phyloP scores from a whole-genome alignment of 2,113 vertebrate species.

The Scomber japonicus region DNA sequence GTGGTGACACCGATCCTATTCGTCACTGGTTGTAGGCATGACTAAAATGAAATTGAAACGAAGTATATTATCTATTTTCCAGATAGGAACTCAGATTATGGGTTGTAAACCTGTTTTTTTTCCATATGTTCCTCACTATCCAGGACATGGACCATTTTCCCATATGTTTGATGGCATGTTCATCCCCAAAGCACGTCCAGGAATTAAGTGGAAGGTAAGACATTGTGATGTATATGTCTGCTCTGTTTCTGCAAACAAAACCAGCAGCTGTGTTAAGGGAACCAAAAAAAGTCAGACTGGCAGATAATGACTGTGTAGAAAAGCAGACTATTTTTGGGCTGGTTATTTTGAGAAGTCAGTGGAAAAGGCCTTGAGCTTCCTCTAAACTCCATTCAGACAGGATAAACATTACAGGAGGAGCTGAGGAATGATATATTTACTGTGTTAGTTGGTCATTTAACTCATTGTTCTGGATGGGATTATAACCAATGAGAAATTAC shows the following conservation, averaged over 20 bases:
- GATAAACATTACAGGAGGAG: no score
- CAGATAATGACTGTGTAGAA: neutral
- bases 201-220: constrained; percentile 89
- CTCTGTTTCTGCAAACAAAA: neutral
- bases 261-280: neutral
- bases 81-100: neutral
- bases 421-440: no score
- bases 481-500: no score
- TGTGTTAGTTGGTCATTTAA: no score
- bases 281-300: neutral
- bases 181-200: constrained; percentile 88
- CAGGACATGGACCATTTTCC: constrained; percentile 98
- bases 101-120: neutral
- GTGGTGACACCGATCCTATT: neutral
- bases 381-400: no score
- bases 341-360: neutral
- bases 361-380: neutral
- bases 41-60: neutral
- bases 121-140: neutral
- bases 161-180: constrained; percentile 97
- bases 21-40: neutral
- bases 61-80: neutral
- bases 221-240: neutral
- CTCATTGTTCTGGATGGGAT: no score
- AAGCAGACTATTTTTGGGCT: neutral